Conservation (phyloP, 2,888 invertebrate species). For the Hipparchia sbordonii region DNA sequence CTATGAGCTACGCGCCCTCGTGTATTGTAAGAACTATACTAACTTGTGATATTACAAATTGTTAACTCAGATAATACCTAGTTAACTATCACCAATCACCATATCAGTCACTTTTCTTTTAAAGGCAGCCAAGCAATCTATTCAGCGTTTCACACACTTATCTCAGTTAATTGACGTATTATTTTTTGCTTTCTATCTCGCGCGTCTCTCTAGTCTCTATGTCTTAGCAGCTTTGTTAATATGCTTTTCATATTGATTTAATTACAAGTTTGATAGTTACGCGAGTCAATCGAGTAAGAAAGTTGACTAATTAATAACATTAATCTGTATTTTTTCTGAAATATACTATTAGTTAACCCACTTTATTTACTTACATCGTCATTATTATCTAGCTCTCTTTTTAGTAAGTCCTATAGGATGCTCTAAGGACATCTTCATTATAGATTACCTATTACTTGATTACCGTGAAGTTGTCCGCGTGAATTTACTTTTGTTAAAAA, state of each 20-base stretch:
- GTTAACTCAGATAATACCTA: neutral
- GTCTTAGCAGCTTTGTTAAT: constrained; percentile 36
- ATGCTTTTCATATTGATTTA: constrained; percentile 32
- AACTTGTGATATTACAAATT: too few species aligned
- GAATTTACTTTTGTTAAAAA: too few species aligned
- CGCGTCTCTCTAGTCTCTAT: constrained; percentile 27
- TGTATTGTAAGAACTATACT: too few species aligned
- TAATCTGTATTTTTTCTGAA: too few species aligned
- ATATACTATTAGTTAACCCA: too few species aligned
- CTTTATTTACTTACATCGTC: too few species aligned
- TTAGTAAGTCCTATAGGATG: too few species aligned
- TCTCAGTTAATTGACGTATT: constrained; percentile 47
- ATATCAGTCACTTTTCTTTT: constrained; percentile 56
- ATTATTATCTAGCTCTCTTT: too few species aligned
- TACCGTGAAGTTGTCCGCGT: too few species aligned
- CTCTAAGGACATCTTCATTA: too few species aligned
- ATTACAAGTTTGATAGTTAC: constrained; percentile 14
- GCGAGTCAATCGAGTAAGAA: neutral
- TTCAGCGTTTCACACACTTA: constrained; percentile 60
- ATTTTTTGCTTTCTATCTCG: constrained; percentile 43
- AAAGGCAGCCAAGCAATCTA: constrained; percentile 64
- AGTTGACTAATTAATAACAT: neutral
- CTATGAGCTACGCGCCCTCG: too few species aligned
- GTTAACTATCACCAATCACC: neutral
- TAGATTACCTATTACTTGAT: too few species aligned